These are phyloP conservation scores for Loripinus fragilis DNA, from an alignment of 2,888 invertebrate species.

Conservation along the genomic window DNA sequence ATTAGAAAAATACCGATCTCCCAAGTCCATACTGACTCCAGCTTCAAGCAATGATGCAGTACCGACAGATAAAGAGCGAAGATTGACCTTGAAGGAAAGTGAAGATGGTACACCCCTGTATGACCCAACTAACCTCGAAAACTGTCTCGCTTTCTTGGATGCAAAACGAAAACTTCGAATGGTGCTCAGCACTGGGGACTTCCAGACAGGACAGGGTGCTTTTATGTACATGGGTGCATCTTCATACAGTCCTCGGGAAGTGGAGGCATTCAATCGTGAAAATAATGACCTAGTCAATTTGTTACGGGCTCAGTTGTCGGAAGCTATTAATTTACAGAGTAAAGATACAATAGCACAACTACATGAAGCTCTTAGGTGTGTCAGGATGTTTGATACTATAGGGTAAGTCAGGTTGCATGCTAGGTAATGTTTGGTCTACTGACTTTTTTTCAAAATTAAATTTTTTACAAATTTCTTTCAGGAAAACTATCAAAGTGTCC, in stretches of 20 bases:
- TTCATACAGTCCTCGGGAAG: conserved; percentile 64
- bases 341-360: conserved; percentile 91
- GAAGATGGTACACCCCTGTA: conserved; percentile 74
- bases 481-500: no score
- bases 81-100: conserved; percentile 64
- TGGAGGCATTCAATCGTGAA: conserved; percentile 51
- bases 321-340: conserved; percentile 92
- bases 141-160: conserved; percentile 87
- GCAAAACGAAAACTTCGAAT: conserved; percentile 94
- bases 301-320: conserved; percentile 88
- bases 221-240: conserved; percentile 25
- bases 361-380: conserved; percentile 92
- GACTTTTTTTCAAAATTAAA: no score
- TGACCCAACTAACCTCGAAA: conserved; percentile 86
- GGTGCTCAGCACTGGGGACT: conserved; percentile 94
- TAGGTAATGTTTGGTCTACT: no score
- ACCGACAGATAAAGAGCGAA: conserved; percentile 78
- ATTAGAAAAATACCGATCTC: conserved; percentile 93
- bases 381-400: conserved; percentile 88
- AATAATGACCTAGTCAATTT: conserved; percentile 80
- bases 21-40: conserved; percentile 80
- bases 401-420: conserved; percentile 83
- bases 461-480: no score
- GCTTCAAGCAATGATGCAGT: conserved; percentile 58
- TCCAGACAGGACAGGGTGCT: conserved; percentile 60